Evolutionary conservation across 2,113 vertebrate genomes (phyloP).

Genomic region (Oenanthe melanoleuca): DNA sequence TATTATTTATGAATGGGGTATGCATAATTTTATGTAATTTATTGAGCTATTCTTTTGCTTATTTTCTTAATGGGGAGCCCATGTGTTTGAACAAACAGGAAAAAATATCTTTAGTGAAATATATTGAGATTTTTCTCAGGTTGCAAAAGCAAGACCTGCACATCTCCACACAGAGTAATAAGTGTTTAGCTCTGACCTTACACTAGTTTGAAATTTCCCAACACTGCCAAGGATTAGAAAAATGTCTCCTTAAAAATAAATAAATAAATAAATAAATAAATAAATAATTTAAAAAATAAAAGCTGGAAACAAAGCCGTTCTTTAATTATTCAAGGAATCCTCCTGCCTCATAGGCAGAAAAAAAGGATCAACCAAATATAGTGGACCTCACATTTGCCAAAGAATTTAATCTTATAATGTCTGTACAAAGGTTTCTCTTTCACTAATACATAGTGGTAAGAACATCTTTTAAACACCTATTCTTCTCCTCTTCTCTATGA

Average conservation of each 20-base stretch:
- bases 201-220: background rate
- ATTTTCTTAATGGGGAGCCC: constrained; percentile 12
- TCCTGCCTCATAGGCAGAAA: background rate
- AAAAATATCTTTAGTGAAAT: background rate
- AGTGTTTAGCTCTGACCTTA: background rate
- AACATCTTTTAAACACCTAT: background rate
- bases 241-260: background rate
- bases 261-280: too few species aligned
- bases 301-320: background rate
- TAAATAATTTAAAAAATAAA: background rate
- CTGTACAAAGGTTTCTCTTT: background rate
- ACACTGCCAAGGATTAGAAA: background rate
- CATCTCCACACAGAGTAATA: background rate
- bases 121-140: background rate
- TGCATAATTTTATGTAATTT: constrained; percentile 50
- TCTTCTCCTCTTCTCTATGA: background rate
- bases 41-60: constrained; percentile 6
- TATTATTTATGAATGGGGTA: constrained; percentile 25
- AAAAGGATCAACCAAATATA: background rate
- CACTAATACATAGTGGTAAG: background rate
- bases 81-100: constrained; percentile 17
- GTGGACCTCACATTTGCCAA: background rate
- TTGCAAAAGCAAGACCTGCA: background rate
- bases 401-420: background rate
- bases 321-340: background rate